Evolutionary conservation across 2,888 invertebrate genomes (phyloP).

Genomic region (Marronus borbonicus): DNA sequence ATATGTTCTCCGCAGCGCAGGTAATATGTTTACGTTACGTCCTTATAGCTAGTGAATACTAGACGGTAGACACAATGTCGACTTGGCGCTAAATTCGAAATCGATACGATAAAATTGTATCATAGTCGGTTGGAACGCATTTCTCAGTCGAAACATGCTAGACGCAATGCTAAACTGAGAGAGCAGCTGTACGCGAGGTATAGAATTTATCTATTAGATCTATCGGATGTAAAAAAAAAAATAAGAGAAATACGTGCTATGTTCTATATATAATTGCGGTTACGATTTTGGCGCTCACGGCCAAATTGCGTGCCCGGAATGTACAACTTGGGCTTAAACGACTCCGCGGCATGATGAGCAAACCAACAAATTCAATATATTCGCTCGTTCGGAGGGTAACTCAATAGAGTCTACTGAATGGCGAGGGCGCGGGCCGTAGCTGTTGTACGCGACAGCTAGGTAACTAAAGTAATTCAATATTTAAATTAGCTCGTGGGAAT

Average conservation of each 20-base stretch:
- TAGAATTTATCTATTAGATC: too few species aligned
- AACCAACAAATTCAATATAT: slow-evolving; percentile 34
- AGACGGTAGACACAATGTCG: not conserved
- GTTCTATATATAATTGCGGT: slow-evolving; percentile 25
- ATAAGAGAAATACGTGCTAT: not conserved
- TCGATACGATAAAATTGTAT: not conserved
- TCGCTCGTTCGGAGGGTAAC: slow-evolving; percentile 12
- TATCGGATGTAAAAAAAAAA: not conserved
- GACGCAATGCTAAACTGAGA: not conserved
- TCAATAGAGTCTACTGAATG: slow-evolving; percentile 21
- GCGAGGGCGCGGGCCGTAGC: not conserved
- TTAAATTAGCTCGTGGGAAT: slow-evolving; percentile 5
- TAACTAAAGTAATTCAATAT: slow-evolving; percentile 27
- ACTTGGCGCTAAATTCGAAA: not conserved
- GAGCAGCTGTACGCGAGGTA: not conserved
- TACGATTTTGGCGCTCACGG: slow-evolving; percentile 25
- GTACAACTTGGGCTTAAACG: slow-evolving; percentile 22
- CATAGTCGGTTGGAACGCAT: not conserved
- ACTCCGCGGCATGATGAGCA: slow-evolving; percentile 6
- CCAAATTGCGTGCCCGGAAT: slow-evolving; percentile 33
- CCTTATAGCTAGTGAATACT: not conserved
- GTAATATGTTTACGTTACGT: not conserved
- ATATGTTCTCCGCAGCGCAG: not conserved
- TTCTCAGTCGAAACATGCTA: too few species aligned
- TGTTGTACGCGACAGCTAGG: not conserved